Evolutionary conservation across 2,797 vertebrate genomes (phyloP), one percentile per base, ranked within the genome.

Genomic region (Eurystomus glaucurus): DNA sequence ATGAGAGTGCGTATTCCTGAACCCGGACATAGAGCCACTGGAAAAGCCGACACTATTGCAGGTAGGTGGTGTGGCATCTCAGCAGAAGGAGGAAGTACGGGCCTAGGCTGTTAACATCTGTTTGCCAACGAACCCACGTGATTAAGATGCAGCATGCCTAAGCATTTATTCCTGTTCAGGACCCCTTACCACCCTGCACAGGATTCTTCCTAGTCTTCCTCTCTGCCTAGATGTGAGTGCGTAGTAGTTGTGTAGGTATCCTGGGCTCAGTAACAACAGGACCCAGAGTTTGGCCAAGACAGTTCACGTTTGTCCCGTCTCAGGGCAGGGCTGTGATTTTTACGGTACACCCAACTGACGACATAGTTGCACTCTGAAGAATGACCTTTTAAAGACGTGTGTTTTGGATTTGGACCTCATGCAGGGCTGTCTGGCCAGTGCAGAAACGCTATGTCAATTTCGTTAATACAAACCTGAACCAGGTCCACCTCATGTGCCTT

Each of bases 1-100:
- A 3, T 35, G 18, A 9, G 14, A 14, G 15, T 5, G 5, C 0
- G 0, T 45, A 29, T 37, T 57, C 28, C 28, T 22, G 26, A 71
- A 41, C 37, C 10, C 21, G 60, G 23, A 72, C 37, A 35, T 11
- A 37, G 2, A 69, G 20, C 19, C 26, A 9, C 37, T 14, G 50
- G 45, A 65, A 78, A 50, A 11, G 29, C 46, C 37, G 8, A 5
- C 19, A 43, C 10, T 33, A 15, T 3, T 23, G 31, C 11, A 68
- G 35, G 58, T 11, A 26, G 28, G 18, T 35, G 14, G 15, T 23
- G 3, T 0, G 1, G 6, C 1, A 1, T 37, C 84, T 62, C 33
- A 66, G 66, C 23, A 75, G 66, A 4, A 77, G 51, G 15, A 65
- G 12, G 12, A n/a, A 20, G 15, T 13, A 21, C 3, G 18, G n/a